Evolutionary conservation across 2,888 invertebrate species (phyloP).

Genomic region (Lomographa bimaculata): DNA sequence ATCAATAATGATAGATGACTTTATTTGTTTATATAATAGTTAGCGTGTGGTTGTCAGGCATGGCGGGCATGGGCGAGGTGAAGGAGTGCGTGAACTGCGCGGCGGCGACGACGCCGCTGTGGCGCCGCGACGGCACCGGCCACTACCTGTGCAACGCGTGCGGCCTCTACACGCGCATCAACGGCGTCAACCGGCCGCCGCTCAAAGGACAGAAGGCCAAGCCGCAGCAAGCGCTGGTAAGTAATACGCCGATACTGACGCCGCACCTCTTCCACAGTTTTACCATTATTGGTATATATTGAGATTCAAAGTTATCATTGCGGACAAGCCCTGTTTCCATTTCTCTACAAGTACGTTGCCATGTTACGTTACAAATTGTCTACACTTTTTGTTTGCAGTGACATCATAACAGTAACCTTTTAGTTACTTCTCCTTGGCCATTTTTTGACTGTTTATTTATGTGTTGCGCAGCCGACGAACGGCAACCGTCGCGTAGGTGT

Average conservation of each 20-base stretch:
- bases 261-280: not conserved
- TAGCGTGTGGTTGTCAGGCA: conserved; percentile 41
- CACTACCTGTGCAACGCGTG: conserved; percentile 99
- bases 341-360: no score
- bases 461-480: conserved; percentile 70
- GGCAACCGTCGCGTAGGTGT: conserved; percentile 88
- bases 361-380: no score
- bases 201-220: conserved; percentile 87
- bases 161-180: conserved; percentile 93
- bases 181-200: conserved; percentile 89
- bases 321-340: no score
- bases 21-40: no score
- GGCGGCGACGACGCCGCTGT: conserved; percentile 96
- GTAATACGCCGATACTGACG: conserved; percentile 4
- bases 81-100: conserved; percentile 97
- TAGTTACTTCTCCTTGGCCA: no score
- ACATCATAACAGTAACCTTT: no score
- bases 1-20: no score
- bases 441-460: conserved; percentile 12
- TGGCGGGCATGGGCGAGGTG: conserved; percentile 84
- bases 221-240: conserved; percentile 82
- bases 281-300: no score
- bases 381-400: no score
- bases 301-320: no score
- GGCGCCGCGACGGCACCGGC: conserved; percentile 99